Evolutionary conservation across 2,113 vertebrate species (phyloP).

Genomic region (Aramus guarauna): DNA sequence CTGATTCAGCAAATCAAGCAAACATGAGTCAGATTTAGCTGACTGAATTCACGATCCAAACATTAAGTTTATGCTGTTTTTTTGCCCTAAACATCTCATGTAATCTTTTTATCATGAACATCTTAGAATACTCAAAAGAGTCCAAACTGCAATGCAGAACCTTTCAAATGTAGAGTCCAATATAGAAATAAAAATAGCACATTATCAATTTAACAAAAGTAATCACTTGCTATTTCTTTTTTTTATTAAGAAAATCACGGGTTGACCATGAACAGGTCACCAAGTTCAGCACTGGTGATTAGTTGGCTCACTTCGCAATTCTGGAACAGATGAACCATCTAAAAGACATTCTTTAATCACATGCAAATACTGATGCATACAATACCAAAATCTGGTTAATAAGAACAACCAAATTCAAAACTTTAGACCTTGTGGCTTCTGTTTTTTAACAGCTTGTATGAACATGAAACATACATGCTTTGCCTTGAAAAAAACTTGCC

Average conservation of each 20-base stretch:
- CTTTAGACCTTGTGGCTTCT: not conserved
- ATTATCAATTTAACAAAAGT: not conserved
- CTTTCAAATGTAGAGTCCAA: not conserved
- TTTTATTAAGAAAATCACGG: not conserved
- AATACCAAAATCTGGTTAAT: not conserved
- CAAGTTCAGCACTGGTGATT: not conserved
- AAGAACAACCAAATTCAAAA: not conserved
- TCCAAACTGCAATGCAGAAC: not conserved
- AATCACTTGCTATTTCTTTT: not conserved
- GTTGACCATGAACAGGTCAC: not conserved
- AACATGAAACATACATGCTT: not conserved
- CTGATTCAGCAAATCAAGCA: not conserved
- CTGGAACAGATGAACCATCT: not conserved
- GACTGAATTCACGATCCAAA: not conserved
- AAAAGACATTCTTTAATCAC: not conserved
- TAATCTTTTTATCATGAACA: not conserved
- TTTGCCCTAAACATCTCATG: not conserved
- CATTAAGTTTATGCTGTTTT: accelerated
- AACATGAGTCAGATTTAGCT: not conserved
- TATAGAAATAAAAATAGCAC: not conserved
- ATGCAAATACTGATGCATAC: not conserved
- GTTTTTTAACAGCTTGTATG: not conserved
- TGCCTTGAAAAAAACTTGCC: not conserved
- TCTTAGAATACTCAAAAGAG: not conserved
- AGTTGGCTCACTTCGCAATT: not conserved